phyloP scores from a whole-genome alignment of 2,113 vertebrate species.

The Sminthopsis crassicaudata region DNA sequence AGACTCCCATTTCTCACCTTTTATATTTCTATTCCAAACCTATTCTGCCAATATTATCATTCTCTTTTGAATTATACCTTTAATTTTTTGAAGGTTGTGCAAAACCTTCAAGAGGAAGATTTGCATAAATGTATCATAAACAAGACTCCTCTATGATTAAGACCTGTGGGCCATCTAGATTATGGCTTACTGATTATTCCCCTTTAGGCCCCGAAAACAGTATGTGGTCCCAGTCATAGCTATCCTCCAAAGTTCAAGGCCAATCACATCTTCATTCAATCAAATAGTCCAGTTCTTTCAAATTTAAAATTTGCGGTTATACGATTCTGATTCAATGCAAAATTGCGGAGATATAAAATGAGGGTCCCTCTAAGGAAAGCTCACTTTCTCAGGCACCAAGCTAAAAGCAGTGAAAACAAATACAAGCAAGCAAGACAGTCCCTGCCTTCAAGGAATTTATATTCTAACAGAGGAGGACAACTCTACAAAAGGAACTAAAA shows the following conservation, averaged over 20 bases:
- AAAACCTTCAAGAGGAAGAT: conserved; percentile 26
- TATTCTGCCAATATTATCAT: not conserved
- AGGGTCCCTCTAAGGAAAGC: not conserved
- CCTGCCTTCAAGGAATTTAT: not conserved
- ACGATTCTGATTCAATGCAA: not conserved
- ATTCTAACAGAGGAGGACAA: not conserved
- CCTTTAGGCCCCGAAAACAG: not conserved
- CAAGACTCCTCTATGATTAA: conserved; percentile 14
- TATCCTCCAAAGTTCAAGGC: not conserved
- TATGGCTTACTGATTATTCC: not conserved
- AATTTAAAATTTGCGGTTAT: not conserved
- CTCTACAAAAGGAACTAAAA: not conserved
- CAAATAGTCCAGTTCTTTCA: not conserved
- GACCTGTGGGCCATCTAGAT: not conserved
- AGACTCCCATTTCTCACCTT: not conserved
- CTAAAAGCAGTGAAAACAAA: not conserved
- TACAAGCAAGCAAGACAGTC: not conserved
- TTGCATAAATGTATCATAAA: not conserved
- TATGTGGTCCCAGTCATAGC: not conserved
- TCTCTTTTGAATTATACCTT: not conserved
- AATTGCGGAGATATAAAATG: not conserved
- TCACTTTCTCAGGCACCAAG: not conserved
- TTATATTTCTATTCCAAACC: not conserved
- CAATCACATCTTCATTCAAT: not conserved
- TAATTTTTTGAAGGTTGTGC: not conserved